Percentiles rank a stretch among this genome's conserved stretches.
Conservation (phyloP, 1,140 invertebrate genomes). For the Mamestra configurata region DNA sequence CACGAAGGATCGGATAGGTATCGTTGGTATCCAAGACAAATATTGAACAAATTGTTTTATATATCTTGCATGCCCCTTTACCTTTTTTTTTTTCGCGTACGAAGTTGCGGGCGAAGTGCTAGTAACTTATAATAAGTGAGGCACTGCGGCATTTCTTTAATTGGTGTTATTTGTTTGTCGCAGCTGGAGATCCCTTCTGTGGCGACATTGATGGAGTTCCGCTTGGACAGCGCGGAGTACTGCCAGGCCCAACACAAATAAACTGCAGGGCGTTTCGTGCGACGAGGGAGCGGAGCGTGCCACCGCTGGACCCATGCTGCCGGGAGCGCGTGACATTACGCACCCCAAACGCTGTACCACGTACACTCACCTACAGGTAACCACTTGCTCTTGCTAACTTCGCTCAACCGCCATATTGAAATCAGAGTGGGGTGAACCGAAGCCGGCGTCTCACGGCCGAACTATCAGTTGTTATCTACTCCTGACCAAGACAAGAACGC, state of each 20-base stretch:
- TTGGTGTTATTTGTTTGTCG: constrained; percentile 65
- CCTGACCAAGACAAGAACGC: constrained; percentile 58
- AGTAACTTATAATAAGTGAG: constrained; percentile 39
- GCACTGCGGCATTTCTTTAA: constrained; percentile 16
- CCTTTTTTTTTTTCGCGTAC: too few relatives aligned
- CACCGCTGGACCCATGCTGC: constrained; percentile 77
- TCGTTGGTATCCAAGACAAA: constrained; percentile 24
- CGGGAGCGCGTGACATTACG: constrained; percentile 69
- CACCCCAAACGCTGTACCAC: constrained; percentile 66
- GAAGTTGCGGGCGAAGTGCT: too few relatives aligned
- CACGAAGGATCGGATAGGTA: constrained; percentile 23
- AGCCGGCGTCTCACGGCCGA: constrained; percentile 19
- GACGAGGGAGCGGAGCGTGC: constrained; percentile 69
- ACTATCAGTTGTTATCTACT: constrained; percentile 60
- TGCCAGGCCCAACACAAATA: constrained; percentile 99
- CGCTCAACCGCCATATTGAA: constrained; percentile 49
- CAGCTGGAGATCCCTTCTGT: constrained; percentile 88
- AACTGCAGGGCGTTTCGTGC: constrained; percentile 84
- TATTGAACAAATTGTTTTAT: constrained; percentile 21
- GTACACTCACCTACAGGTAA: constrained; percentile 76
- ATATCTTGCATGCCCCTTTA: constrained; percentile 10
- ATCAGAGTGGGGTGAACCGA: constrained; percentile 52
- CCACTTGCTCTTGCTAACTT: constrained; percentile 3
- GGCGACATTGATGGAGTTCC: constrained; percentile 98
- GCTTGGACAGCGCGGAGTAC: constrained; percentile 97